phyloP scores from a whole-genome alignment of 2,113 vertebrate genomes.

The Thamnaconus septentrionalis region DNA sequence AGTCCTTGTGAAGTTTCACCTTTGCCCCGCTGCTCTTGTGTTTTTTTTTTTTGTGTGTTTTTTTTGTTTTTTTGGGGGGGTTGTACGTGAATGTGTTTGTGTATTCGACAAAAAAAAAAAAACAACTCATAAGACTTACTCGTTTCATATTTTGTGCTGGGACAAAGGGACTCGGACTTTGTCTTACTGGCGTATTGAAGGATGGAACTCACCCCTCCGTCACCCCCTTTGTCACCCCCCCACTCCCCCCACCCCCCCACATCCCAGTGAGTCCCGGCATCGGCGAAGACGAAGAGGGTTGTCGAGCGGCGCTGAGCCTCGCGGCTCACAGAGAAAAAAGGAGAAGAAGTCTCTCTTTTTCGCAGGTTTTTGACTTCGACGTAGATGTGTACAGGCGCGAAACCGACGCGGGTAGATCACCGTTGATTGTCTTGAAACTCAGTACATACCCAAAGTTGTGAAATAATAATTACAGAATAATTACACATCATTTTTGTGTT shows the following conservation, averaged over 20 bases:
- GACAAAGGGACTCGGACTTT: constrained; percentile 13
- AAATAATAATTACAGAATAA: background rate
- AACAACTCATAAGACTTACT: constrained; percentile 12
- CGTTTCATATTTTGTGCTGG: constrained; percentile 48
- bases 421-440: constrained; percentile 13
- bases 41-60: constrained; percentile 50
- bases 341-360: too few relatives aligned
- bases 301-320: background rate
- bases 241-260: too few relatives aligned
- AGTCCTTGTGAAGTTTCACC: constrained; percentile 46
- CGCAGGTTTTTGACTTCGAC: constrained; percentile 4
- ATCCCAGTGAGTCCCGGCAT: too few relatives aligned
- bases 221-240: too few relatives aligned
- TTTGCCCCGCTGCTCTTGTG: constrained; percentile 43
- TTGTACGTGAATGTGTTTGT: constrained; percentile 34
- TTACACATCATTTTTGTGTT: too few relatives aligned
- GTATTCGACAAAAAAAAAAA: constrained; percentile 46
- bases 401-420: constrained; percentile 36
- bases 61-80: constrained; percentile 59
- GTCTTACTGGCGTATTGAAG: too few relatives aligned
- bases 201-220: too few relatives aligned
- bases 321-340: background rate
- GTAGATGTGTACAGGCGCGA: constrained; percentile 38
- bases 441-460: constrained; percentile 11
- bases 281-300: too few relatives aligned